A percentile compares a stretch with the other conserved stretches of the same genome.
phyloP scores from a whole-genome alignment of 1,140 invertebrate species.

The Coelopa frigida region DNA sequence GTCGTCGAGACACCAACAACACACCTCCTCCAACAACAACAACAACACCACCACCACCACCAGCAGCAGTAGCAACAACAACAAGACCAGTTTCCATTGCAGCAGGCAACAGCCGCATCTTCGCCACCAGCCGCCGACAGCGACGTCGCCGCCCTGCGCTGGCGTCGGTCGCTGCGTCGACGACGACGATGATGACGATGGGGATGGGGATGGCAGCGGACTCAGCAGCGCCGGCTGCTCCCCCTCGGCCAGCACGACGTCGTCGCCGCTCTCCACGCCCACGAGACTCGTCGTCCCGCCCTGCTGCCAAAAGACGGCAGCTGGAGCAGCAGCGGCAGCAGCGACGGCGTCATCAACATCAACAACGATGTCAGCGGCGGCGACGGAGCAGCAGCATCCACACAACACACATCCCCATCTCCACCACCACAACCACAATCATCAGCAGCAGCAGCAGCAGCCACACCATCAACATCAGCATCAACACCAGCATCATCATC shows the following conservation, averaged over 20 bases:
- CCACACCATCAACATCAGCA: conserved; percentile 18
- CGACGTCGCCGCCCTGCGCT: conserved; percentile 17
- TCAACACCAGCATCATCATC: conserved; percentile 22
- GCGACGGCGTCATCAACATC: conserved; percentile 6
- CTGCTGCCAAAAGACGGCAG: conserved; percentile 30
- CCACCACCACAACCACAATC: conserved; percentile 16
- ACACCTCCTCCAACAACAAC: no score
- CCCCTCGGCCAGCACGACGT: conserved; percentile 37
- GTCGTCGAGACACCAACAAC: not conserved
- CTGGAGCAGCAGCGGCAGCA: conserved; percentile 8
- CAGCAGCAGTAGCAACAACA: conserved; percentile 14
- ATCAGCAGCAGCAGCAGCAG: conserved; percentile 22
- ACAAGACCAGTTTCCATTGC: conserved; percentile 6
- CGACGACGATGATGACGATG: not conserved
- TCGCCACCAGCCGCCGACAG: not conserved
- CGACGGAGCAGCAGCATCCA: conserved; percentile 17
- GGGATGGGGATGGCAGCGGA: conserved; percentile 28
- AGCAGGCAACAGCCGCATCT: not conserved
- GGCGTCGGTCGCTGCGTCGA: conserved; percentile 13
- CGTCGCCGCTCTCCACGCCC: conserved; percentile 38
- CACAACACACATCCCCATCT: conserved; percentile 10
- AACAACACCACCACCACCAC: conserved; percentile 9
- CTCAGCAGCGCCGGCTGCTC: conserved; percentile 36
- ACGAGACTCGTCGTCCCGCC: conserved; percentile 30
- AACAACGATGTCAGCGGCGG: conserved; percentile 4